These are phyloP conservation scores for Eupeodes luniger DNA, from an alignment of 2,888 invertebrate species.

Conservation along the genomic window DNA sequence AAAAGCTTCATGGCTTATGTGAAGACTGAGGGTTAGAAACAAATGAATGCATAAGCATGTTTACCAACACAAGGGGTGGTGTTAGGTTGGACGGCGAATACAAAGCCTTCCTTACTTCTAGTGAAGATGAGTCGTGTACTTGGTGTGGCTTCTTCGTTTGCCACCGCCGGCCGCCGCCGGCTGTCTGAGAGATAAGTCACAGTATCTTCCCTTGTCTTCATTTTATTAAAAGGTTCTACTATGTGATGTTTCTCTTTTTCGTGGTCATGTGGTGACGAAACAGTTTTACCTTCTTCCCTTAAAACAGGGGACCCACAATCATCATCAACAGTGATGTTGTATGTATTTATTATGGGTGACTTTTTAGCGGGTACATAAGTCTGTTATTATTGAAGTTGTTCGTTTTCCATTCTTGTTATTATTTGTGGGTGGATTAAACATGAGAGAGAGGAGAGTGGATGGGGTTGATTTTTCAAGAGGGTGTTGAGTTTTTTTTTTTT, in stretches of 20 bases:
- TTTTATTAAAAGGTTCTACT: conserved; percentile 36
- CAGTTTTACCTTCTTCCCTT: conserved; percentile 22
- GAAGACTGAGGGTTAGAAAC: conserved; percentile 47
- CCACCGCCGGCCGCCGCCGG: not conserved
- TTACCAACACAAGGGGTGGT: conserved; percentile 66
- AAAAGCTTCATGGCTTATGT: conserved; percentile 11
- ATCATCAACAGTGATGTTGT: conserved; percentile 29
- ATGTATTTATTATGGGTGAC: conserved; percentile 56
- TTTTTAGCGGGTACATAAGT: conserved; percentile 75
- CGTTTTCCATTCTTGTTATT: conserved; percentile 42
- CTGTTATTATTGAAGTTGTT: conserved; percentile 74
- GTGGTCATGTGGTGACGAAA: conserved; percentile 63
- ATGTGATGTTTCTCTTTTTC: conserved; percentile 61
- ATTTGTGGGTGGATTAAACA: conserved; percentile 61
- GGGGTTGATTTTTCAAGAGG: conserved; percentile 74
- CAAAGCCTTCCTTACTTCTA: conserved; percentile 14
- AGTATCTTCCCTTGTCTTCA: conserved; percentile 36
- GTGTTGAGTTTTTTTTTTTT: conserved; percentile 64
- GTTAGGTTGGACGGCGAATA: conserved; percentile 7
- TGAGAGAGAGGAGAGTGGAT: not conserved
- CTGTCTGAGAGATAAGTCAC: conserved; percentile 9
- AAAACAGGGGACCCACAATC: conserved; percentile 15
- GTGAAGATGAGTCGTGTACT: conserved; percentile 47
- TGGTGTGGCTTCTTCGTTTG: not conserved
- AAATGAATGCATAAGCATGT: conserved; percentile 77